Percentiles rank a stretch among this genome's conserved stretches.
phyloP scores from a whole-genome alignment of 1,140 invertebrate species.

The Hyles vespertilio region DNA sequence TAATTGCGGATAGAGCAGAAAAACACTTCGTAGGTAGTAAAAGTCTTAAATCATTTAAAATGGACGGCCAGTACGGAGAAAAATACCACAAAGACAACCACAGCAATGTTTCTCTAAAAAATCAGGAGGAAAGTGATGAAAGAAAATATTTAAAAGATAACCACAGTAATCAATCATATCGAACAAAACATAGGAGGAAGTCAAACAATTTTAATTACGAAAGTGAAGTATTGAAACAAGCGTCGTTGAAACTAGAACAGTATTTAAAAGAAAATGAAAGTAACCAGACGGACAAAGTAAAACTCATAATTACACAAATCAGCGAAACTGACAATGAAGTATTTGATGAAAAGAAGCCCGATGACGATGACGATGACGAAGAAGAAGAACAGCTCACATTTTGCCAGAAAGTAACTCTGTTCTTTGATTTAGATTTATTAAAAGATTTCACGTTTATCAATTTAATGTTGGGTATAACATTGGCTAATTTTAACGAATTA shows the following conservation, averaged over 20 bases:
- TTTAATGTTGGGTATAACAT: constrained; percentile 80
- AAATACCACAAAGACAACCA: constrained; percentile 64
- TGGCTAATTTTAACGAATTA: constrained; percentile 81
- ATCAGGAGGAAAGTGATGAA: constrained; percentile 58
- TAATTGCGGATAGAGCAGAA: constrained; percentile 56
- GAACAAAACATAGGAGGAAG: constrained; percentile 48
- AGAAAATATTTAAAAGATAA: constrained; percentile 64
- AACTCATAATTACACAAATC: constrained; percentile 36
- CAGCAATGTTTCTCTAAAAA: constrained; percentile 57
- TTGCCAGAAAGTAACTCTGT: constrained; percentile 73
- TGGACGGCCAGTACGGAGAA: constrained; percentile 61
- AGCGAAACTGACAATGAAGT: constrained; percentile 33
- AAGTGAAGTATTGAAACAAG: constrained; percentile 67
- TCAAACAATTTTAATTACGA: constrained; percentile 69
- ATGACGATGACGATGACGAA: constrained; percentile 36
- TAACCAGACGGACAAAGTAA: constrained; percentile 41
- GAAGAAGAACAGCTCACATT: constrained; percentile 62
- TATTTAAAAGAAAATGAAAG: constrained; percentile 55
- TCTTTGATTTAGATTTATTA: constrained; percentile 81
- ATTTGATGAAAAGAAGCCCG: constrained; percentile 38
- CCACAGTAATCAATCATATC: constrained; percentile 60
- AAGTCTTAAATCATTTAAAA: constrained; percentile 63
- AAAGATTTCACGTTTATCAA: constrained; percentile 81
- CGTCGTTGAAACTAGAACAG: constrained; percentile 68
- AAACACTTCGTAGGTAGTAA: constrained; percentile 53